Evolutionary conservation across 2,888 invertebrate species (phyloP), one percentile per base, ranked within the genome.

Genomic region (Syrphus vitripennis): DNA sequence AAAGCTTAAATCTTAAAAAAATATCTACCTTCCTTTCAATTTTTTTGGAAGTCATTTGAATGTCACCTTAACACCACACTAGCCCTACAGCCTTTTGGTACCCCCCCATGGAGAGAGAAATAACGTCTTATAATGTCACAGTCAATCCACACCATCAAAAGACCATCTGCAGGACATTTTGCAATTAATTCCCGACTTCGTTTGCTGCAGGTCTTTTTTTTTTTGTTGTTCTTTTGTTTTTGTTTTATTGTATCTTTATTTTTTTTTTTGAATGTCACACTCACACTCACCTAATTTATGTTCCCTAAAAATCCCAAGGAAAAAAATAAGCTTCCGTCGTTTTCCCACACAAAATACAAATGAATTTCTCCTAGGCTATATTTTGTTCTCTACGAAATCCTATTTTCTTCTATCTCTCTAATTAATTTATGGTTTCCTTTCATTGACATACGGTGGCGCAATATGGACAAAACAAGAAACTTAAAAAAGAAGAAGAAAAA

Each of bases 341-440:
- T 24, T 53, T 63, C 37, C 40, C 19, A 48, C 34, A 50, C 21
- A 45, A 14, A 57, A 31, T 16, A 34, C n/a, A 55, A 72, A 78
- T 24, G 34, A 67, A 65, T 63, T 55, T 48, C 34, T 59, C 65
- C 63, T n/a, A n/a, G n/a, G n/a, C 74, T 34, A 67, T 61, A 24
- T 34, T 34, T 31, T 67, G 21, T 65, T 45, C 31, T 31, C 31
- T 57, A 37, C 26, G 24, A 55, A 71, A 79, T 67, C 34, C 70
- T 76, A 71, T 81, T 76, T 76, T 69, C 76, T 76, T 76, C 71
- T 59, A 69, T 81, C 76, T 50, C 53, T 75, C 81, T 84, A 84
- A 84, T 84, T 84, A 84, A 84, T 84, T 84, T 84, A 81, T 81
- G 84, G 81, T 81, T 84, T 84, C 84, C 76, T 81, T 84, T 81